Evolutionary conservation across 1,140 invertebrate species (phyloP).

Genomic region (Drosophila oshimai): DNA sequence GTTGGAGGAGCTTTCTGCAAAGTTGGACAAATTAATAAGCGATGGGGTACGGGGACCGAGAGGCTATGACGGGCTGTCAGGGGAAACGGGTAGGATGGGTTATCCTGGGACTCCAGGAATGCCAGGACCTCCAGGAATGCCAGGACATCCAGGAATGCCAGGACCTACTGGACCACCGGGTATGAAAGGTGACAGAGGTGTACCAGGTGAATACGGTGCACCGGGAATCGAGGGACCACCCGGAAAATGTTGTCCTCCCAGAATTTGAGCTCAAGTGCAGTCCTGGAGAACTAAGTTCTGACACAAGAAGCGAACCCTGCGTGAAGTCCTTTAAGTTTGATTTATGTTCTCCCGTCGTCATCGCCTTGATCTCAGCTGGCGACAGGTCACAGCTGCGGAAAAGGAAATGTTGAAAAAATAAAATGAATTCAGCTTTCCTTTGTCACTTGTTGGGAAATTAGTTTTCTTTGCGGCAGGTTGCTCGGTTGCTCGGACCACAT

Average conservation of each 20-base stretch:
- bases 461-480: conserved; percentile 41
- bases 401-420: conserved; percentile 17
- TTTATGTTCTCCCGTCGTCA: conserved; percentile 51
- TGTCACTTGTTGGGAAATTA: conserved; percentile 51
- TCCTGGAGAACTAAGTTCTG: no score
- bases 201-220: no score
- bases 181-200: no score
- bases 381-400: conserved; percentile 40
- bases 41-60: no score
- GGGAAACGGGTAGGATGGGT: no score
- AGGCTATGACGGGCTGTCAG: no score
- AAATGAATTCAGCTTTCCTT: conserved; percentile 12
- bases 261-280: not conserved
- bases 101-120: not conserved
- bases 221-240: no score
- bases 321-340: conserved; percentile 31
- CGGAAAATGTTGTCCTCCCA: not conserved
- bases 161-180: not conserved
- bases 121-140: not conserved
- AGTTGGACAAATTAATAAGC: not conserved
- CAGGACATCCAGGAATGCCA: not conserved
- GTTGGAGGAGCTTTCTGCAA: not conserved
- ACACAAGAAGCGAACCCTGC: no score
- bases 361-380: not conserved
- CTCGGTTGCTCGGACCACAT: conserved; percentile 25